A percentile compares a stretch with the other conserved stretches of the same genome.
Evolutionary conservation across 2,797 vertebrate species (phyloP).

Genomic region (Spatula clypeata): DNA sequence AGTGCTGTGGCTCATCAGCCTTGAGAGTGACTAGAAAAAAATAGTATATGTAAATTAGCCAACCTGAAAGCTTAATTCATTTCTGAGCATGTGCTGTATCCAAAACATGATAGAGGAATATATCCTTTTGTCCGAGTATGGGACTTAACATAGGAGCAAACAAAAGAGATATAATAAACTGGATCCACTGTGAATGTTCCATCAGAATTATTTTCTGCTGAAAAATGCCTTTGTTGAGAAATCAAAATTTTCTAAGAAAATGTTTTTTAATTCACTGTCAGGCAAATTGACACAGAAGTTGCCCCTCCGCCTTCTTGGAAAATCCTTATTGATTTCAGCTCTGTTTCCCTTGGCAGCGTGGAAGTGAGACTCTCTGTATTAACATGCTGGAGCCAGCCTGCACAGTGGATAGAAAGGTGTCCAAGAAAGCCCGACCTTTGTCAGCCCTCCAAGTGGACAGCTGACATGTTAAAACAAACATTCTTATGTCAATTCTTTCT

Average conservation of each 20-base stretch:
- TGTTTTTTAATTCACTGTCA: not conserved
- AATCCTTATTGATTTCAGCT: not conserved
- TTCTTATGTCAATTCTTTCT: not conserved
- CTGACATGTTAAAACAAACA: not conserved
- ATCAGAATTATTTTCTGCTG: not conserved
- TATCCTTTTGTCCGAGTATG: not conserved
- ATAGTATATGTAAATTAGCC: not conserved
- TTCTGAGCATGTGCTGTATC: not conserved
- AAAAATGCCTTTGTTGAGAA: not conserved
- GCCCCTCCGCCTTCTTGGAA: not conserved
- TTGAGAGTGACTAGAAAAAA: not conserved
- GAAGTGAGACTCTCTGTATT: not conserved
- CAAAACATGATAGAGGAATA: not conserved
- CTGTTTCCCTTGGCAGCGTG: not conserved
- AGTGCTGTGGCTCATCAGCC: not conserved
- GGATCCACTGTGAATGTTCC: not conserved
- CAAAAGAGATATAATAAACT: not conserved
- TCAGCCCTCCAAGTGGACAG: not conserved
- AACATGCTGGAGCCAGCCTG: not conserved
- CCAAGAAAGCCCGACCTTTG: not conserved
- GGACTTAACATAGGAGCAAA: not conserved
- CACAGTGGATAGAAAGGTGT: not conserved
- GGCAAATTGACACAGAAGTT: not conserved
- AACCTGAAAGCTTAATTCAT: not conserved
- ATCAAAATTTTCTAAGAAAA: not conserved